Conservation (phyloP, 2,888 invertebrate species). For the Nebria salina region DNA sequence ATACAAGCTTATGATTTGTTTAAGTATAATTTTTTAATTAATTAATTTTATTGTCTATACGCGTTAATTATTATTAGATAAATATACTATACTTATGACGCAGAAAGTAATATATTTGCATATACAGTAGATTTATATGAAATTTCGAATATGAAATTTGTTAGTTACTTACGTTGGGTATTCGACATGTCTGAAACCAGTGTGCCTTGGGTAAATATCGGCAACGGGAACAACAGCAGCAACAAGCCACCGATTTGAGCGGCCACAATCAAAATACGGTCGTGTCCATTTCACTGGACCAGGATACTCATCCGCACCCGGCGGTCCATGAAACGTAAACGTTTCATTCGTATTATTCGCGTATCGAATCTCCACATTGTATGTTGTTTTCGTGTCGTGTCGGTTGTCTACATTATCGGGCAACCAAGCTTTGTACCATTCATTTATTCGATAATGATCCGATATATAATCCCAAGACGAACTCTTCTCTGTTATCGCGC, state of each 20-base stretch:
- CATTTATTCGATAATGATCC: conserved; percentile 88
- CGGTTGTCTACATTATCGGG: conserved; percentile 81
- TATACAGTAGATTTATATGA: neutral
- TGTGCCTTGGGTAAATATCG: conserved; percentile 94
- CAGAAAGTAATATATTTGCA: too few species aligned
- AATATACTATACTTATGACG: too few species aligned
- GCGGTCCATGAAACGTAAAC: conserved; percentile 95
- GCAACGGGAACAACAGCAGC: conserved; percentile 94
- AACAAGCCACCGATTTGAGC: conserved; percentile 95
- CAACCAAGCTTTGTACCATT: conserved; percentile 93
- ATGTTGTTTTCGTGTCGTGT: conserved; percentile 92
- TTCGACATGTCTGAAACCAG: conserved; percentile 91
- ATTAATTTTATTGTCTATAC: too few species aligned
- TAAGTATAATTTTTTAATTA: too few species aligned
- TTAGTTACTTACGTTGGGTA: conserved; percentile 82
- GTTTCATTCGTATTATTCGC: conserved; percentile 95
- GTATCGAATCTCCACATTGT: conserved; percentile 92
- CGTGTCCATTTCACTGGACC: conserved; percentile 94
- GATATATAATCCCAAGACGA: conserved; percentile 88
- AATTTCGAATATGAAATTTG: neutral
- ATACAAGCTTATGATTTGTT: too few species aligned
- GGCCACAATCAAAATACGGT: conserved; percentile 96
- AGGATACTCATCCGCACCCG: conserved; percentile 87
- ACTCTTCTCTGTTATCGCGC: conserved; percentile 83
- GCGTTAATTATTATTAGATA: too few species aligned